Evolutionary conservation across 1,140 invertebrate species (phyloP).

Genomic region (Drosophila lini): DNA sequence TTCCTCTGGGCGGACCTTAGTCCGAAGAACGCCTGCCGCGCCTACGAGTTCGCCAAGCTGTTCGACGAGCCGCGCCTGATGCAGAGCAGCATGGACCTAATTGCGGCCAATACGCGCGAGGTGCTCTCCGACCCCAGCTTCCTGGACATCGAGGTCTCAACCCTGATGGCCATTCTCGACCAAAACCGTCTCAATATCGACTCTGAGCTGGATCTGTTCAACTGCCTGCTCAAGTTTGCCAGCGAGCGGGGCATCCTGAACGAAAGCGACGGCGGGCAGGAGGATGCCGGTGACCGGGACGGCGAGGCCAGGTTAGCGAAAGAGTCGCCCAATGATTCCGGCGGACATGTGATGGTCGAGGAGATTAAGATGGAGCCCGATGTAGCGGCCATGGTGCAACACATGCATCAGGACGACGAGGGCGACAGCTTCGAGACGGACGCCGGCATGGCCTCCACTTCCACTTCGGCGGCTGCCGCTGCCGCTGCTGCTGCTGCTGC

Average conservation of each 20-base stretch:
- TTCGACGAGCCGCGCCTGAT: constrained; percentile 92
- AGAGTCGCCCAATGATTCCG: constrained; percentile 7
- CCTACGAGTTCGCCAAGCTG: constrained; percentile 93
- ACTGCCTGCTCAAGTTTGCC: constrained; percentile 89
- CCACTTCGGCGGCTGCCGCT: constrained; percentile 17
- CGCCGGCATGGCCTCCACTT: constrained; percentile 18
- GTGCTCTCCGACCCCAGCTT: constrained; percentile 90
- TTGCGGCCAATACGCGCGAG: constrained; percentile 90
- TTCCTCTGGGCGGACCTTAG: constrained; percentile 92
- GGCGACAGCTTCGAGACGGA: constrained; percentile 46
- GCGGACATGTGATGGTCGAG: constrained; percentile 55
- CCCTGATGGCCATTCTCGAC: constrained; percentile 90
- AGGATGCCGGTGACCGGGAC: constrained; percentile 5
- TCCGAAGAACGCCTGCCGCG: constrained; percentile 91
- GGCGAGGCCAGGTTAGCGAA: constrained; percentile 15
- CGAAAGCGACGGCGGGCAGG: constrained; percentile 17
- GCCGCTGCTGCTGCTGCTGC: constrained; percentile 3
- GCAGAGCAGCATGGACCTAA: constrained; percentile 92
- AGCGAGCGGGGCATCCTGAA: constrained; percentile 81
- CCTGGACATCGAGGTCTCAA: constrained; percentile 90
- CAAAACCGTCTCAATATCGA: constrained; percentile 89
- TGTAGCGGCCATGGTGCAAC: constrained; percentile 75
- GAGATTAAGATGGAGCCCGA: constrained; percentile 83
- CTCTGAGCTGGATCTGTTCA: constrained; percentile 91
- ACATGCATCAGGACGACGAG: constrained; percentile 73